phyloP scores from a whole-genome alignment of 1,140 invertebrate species.

The Nasonia vitripennis region DNA sequence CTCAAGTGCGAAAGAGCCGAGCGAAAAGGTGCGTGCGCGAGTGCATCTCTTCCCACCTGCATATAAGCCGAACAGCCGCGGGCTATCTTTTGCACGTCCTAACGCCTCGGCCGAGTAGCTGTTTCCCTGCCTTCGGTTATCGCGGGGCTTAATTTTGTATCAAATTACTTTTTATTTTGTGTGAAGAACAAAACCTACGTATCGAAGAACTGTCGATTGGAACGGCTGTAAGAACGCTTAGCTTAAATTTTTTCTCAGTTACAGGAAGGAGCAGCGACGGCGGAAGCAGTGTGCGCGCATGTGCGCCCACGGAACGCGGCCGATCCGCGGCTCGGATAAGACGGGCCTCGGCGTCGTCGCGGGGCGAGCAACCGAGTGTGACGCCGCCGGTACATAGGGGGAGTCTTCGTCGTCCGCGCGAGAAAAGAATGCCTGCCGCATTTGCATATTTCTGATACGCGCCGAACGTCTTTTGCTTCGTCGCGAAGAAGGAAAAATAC shows the following conservation, averaged over 20 bases:
- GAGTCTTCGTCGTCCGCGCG: not conserved
- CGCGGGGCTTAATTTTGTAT: not conserved
- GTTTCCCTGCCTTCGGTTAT: not conserved
- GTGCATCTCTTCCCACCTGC: no score
- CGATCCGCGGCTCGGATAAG: slow-evolving; percentile 40
- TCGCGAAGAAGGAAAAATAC: not conserved
- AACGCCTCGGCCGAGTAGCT: not conserved
- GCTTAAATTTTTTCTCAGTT: not conserved
- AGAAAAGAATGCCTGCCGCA: slow-evolving; percentile 1
- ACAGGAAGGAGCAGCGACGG: not conserved
- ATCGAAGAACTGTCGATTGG: no score
- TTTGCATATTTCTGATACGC: not conserved
- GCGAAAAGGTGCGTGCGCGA: no score
- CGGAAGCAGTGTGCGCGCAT: not conserved
- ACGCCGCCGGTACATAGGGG: not conserved
- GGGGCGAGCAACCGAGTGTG: slow-evolving; percentile 16
- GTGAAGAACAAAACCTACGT: no score
- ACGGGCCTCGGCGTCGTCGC: not conserved
- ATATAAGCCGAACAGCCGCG: not conserved
- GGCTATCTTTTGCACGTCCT: not conserved
- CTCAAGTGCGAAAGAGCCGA: slow-evolving; percentile 62
- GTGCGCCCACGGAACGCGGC: not conserved
- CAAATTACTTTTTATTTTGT: no score
- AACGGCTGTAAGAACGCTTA: not conserved
- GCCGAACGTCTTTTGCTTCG: no score